Conservation (phyloP, 2,113 vertebrate species). For the Nyctibius bracteatus region DNA sequence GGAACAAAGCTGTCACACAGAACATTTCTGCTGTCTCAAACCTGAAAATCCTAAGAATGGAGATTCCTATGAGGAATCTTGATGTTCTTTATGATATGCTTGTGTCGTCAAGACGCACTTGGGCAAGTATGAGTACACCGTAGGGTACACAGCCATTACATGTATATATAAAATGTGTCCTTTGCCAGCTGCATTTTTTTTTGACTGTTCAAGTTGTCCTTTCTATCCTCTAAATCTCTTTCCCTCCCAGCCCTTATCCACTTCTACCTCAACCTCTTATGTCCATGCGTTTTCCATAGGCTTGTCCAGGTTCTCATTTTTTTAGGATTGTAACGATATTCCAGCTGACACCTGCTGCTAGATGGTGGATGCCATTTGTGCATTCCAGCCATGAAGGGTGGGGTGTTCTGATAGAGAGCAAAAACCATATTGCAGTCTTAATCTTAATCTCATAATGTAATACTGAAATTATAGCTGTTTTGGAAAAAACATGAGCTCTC, state of each 20-base stretch:
- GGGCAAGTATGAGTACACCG: neutral
- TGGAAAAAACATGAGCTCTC: neutral
- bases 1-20: neutral
- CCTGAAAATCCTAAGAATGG: neutral
- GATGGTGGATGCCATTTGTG: neutral
- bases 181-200: neutral
- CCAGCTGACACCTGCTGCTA: neutral
- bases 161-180: accelerated
- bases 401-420: neutral
- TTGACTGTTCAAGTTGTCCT: neutral
- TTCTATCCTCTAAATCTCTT: neutral
- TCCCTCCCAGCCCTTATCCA: neutral
- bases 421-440: neutral
- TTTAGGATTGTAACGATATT: neutral
- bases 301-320: neutral
- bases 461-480: neutral
- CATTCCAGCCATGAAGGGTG: neutral
- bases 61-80: neutral
- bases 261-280: neutral
- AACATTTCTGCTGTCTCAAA: neutral
- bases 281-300: neutral
- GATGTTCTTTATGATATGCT: neutral
- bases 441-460: neutral
- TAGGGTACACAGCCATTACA: neutral
- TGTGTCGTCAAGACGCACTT: accelerated